These are phyloP conservation scores for Manis javanica DNA, from an alignment of 2,797 vertebrate species.

Conservation along the genomic window DNA sequence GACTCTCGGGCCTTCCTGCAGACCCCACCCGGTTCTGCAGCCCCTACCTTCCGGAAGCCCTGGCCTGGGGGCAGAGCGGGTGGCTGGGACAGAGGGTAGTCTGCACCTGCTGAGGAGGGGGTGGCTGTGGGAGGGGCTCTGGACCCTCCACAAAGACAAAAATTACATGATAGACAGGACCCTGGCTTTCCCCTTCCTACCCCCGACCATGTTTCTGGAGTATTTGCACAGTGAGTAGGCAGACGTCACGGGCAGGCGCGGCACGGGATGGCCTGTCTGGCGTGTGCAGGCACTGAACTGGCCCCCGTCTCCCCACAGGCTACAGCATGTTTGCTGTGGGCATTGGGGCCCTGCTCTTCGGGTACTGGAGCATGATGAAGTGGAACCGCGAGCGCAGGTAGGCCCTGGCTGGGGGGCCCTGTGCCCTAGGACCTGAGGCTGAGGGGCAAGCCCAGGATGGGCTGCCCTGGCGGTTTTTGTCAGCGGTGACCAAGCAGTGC, in stretches of 20 bases:
- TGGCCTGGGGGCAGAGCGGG: not conserved
- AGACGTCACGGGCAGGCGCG: not conserved
- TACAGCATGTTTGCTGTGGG: slow-evolving; percentile 92
- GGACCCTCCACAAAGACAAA: not conserved
- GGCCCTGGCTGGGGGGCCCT: not conserved
- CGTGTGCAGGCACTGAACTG: not conserved
- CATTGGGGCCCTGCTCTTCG: slow-evolving; percentile 89
- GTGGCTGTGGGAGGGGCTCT: not conserved
- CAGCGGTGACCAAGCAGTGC: not conserved
- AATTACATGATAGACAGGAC: not conserved
- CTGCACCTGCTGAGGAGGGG: not conserved
- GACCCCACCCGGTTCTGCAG: not conserved
- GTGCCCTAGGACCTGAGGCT: not conserved
- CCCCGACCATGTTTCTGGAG: not conserved
- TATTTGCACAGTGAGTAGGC: not conserved
- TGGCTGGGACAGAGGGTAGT: not conserved
- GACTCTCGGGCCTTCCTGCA: not conserved
- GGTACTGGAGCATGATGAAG: slow-evolving; percentile 90
- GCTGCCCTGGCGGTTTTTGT: not conserved
- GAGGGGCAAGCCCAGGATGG: not conserved
- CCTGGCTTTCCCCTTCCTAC: not conserved
- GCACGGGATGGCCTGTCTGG: not conserved
- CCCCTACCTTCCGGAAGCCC: not conserved
- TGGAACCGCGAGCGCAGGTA: slow-evolving; percentile 95
- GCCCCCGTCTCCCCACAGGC: slow-evolving; percentile 83